phyloP scores from a whole-genome alignment of 2,797 vertebrate genomes.

The Arnoldichthys spilopterus region DNA sequence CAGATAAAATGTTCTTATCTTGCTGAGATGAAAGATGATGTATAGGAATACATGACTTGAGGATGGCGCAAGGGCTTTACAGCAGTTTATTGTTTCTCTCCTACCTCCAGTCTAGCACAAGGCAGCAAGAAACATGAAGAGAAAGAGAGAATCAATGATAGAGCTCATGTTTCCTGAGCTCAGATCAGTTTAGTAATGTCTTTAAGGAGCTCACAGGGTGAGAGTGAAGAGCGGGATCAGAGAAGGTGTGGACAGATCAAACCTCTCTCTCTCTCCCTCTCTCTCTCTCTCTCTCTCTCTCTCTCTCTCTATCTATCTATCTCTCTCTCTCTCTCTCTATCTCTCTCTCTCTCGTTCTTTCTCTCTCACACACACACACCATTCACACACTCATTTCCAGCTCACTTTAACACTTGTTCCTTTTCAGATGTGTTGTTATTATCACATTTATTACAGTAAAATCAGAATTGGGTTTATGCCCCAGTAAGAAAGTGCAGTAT shows the following conservation, averaged over 20 bases:
- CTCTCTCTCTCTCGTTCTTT: not conserved
- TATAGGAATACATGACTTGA: not conserved
- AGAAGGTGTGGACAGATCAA: conserved; percentile 36
- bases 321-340: conserved; percentile 13
- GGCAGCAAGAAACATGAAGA: not conserved
- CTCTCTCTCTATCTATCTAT: too few species aligned
- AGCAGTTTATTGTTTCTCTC: not conserved
- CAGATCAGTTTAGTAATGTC: conserved; percentile 53
- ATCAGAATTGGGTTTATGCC: conserved; percentile 31
- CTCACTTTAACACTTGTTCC: conserved; percentile 29
- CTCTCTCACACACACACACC: conserved; percentile 11
- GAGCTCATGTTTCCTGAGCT: conserved; percentile 74
- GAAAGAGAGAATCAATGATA: conserved; percentile 73
- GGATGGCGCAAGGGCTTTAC: not conserved
- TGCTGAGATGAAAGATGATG: too few species aligned
- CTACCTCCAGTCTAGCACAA: not conserved
- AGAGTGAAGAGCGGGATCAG: conserved; percentile 38
- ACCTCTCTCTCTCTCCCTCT: conserved; percentile 16
- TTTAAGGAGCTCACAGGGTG: conserved; percentile 43
- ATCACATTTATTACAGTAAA: conserved; percentile 31
- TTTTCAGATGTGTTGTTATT: conserved; percentile 27
- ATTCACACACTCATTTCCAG: not conserved
- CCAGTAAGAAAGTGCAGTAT: conserved; percentile 57
- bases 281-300: not conserved
- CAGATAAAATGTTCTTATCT: too few species aligned